Percentiles rank a stretch among this genome's conserved stretches.
Evolutionary conservation across 1,140 invertebrate species (phyloP).

Genomic region (Brachionus asplanchnoidis): DNA sequence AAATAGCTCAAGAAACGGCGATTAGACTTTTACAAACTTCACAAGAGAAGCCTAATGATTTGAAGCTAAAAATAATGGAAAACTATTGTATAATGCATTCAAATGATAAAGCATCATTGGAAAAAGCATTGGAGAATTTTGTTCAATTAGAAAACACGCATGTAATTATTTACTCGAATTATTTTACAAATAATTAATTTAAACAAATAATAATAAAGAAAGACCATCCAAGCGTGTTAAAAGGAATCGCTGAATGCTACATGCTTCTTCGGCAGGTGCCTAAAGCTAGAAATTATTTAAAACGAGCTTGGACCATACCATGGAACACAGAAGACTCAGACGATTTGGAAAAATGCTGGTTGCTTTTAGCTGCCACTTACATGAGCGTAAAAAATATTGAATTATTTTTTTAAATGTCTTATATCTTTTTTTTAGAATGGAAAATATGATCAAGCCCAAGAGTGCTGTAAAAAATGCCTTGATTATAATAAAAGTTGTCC

Average conservation of each 20-base stretch:
- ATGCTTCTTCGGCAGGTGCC: slow-evolving; percentile 81
- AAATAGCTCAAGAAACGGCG: slow-evolving; percentile 53
- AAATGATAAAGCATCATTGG: slow-evolving; percentile 5
- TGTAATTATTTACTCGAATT: background rate
- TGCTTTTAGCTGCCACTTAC: slow-evolving; percentile 84
- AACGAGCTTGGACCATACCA: slow-evolving; percentile 73
- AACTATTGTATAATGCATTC: slow-evolving; percentile 36
- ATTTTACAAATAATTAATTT: background rate
- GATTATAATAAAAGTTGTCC: slow-evolving; percentile 77
- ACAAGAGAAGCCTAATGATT: slow-evolving; percentile 16
- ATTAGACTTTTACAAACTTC: slow-evolving; percentile 47
- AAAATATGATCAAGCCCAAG: slow-evolving; percentile 78
- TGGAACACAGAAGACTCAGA: slow-evolving; percentile 83
- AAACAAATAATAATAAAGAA: slow-evolving; percentile 44
- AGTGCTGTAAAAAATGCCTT: slow-evolving; percentile 72
- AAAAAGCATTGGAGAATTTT: slow-evolving; percentile 41
- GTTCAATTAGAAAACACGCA: slow-evolving; percentile 23
- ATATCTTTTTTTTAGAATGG: slow-evolving; percentile 58
- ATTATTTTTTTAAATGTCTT: background rate
- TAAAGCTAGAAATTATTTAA: slow-evolving; percentile 82
- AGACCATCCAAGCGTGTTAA: slow-evolving; percentile 74
- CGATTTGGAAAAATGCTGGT: slow-evolving; percentile 87
- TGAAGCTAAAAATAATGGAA: slow-evolving; percentile 19
- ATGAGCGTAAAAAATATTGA: slow-evolving; percentile 65
- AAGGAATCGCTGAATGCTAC: slow-evolving; percentile 78